These are phyloP conservation scores for Dilophus febrilis DNA, from an alignment of 2,888 invertebrate genomes.

Conservation along the genomic window DNA sequence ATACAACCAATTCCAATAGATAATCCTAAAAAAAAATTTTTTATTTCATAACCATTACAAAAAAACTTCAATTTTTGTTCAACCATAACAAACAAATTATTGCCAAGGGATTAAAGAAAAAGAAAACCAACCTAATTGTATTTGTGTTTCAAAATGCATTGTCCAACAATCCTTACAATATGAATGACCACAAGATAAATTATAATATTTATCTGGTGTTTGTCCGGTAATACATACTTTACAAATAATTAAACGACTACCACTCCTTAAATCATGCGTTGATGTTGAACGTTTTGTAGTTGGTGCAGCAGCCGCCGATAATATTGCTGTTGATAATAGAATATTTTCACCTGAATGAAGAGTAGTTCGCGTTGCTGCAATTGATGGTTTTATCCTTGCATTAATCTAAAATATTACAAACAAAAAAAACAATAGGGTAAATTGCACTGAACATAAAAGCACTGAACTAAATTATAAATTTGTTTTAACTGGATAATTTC, in stretches of 20 bases:
- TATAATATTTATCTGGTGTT: slow-evolving; percentile 52
- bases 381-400: background rate
- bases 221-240: slow-evolving; percentile 63
- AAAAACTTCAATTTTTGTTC: slow-evolving; percentile 1
- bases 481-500: too few relatives aligned
- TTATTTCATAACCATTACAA: background rate
- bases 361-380: background rate
- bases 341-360: background rate
- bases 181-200: slow-evolving; percentile 74
- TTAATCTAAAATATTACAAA: background rate
- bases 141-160: slow-evolving; percentile 91
- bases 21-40: slow-evolving; percentile 35
- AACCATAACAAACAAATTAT: slow-evolving; percentile 26
- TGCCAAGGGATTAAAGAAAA: too few relatives aligned
- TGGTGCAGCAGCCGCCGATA: background rate
- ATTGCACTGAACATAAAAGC: background rate
- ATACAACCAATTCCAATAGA: slow-evolving; percentile 88
- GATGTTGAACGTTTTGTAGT: slow-evolving; percentile 4
- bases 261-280: background rate
- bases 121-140: slow-evolving; percentile 68
- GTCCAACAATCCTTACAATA: slow-evolving; percentile 97
- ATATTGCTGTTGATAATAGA: background rate
- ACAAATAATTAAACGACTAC: slow-evolving; percentile 35
- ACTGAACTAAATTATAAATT: background rate
- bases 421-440: background rate